Evolutionary conservation across 2,113 vertebrate genomes (phyloP).

Genomic region (Anarrhichthys ocellatus): DNA sequence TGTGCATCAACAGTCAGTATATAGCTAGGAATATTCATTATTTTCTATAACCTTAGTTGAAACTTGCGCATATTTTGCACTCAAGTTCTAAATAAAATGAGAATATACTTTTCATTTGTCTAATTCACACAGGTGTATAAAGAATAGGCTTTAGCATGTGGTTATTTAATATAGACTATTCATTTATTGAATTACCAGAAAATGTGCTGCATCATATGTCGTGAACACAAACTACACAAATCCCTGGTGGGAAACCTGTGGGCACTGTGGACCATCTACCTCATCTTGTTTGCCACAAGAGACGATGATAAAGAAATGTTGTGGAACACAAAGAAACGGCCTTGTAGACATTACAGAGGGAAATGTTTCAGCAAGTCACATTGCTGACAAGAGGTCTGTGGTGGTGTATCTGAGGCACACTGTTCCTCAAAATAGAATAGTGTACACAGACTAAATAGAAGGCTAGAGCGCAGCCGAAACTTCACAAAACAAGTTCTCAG

Average conservation of each 20-base stretch:
- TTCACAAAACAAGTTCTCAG: constrained; percentile 7
- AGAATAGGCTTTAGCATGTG: too few species aligned
- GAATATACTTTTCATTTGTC: too few species aligned
- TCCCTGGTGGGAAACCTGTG: background rate
- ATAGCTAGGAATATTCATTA: too few species aligned
- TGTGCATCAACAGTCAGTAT: background rate
- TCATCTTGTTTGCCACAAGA: background rate
- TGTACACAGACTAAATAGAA: background rate
- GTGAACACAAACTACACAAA: background rate
- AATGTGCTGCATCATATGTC: too few species aligned
- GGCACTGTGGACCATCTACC: background rate
- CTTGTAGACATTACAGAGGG: constrained; percentile 26
- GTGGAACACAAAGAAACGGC: background rate
- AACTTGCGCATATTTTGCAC: too few species aligned
- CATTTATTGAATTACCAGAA: too few species aligned
- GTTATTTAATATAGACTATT: too few species aligned
- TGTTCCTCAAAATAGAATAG: constrained; percentile 2
- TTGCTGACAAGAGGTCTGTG: constrained; percentile 56
- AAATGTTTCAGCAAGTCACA: constrained; percentile 54
- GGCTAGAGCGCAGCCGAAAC: background rate
- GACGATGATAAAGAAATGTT: background rate
- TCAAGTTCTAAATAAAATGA: too few species aligned
- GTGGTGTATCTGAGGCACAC: background rate
- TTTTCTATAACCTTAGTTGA: too few species aligned
- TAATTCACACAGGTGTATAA: too few species aligned